Evolutionary conservation across 1,140 invertebrate species (phyloP).

Genomic region (Scaptomyza graminum): DNA sequence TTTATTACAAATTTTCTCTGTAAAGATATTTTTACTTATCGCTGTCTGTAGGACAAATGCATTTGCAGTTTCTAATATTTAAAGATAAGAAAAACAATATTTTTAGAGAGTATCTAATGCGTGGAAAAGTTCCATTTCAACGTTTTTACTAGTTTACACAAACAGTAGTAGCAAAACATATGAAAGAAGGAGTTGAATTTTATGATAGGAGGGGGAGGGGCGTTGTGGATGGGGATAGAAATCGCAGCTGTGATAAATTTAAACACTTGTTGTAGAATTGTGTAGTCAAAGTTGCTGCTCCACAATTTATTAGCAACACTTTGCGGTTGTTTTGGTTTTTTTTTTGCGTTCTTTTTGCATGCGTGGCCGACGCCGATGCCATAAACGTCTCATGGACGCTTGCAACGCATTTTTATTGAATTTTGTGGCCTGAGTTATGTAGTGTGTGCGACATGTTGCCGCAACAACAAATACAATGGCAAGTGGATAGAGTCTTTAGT

Average conservation of each 20-base stretch:
- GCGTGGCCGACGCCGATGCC: conserved; percentile 24
- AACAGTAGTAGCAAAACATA: conserved; percentile 23
- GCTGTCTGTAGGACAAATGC: too few species aligned
- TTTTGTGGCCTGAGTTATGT: conserved; percentile 47
- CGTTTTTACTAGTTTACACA: conserved; percentile 30
- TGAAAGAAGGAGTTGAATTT: conserved; percentile 2
- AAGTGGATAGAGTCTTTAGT: neutral
- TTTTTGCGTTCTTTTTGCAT: conserved; percentile 60
- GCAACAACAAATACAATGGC: neutral
- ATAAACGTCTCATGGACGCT: conserved; percentile 41
- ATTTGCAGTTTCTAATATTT: too few species aligned
- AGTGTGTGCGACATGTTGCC: conserved; percentile 20
- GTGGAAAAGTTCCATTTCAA: too few species aligned
- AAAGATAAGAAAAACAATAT: too few species aligned
- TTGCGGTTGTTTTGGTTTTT: conserved; percentile 69
- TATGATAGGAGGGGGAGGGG: neutral
- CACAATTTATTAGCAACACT: conserved; percentile 79
- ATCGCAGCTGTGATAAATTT: conserved; percentile 77
- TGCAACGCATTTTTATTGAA: conserved; percentile 68
- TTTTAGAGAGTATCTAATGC: conserved; percentile 9
- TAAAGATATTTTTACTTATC: too few species aligned
- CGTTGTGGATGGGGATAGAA: conserved; percentile 10
- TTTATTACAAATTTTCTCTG: too few species aligned
- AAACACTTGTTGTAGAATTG: conserved; percentile 75
- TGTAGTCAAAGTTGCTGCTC: conserved; percentile 58